These are phyloP conservation scores for Oncorhynchus nerka DNA, from an alignment of 2,113 vertebrate species.

Conservation along the genomic window DNA sequence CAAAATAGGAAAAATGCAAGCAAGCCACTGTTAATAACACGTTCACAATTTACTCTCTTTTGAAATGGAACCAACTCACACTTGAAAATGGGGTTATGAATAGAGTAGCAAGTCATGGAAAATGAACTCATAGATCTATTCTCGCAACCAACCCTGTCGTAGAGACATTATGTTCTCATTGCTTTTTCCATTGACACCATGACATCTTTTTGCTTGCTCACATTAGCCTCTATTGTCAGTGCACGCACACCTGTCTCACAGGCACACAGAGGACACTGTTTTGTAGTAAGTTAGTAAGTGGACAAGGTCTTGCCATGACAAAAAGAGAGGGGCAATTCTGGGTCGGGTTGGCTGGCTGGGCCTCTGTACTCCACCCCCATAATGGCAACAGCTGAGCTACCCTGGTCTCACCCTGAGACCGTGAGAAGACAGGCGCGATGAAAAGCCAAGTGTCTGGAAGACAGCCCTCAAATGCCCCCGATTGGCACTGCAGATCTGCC, in stretches of 20 bases:
- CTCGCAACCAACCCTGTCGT: not conserved
- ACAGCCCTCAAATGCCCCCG: slow-evolving; percentile 15
- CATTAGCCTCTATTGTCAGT: slow-evolving; percentile 1
- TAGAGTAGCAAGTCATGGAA: slow-evolving; percentile 7
- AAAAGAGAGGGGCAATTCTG: not conserved
- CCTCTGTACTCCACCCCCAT: slow-evolving; percentile 30
- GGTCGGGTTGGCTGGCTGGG: not conserved
- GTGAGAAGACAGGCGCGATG: slow-evolving; percentile 28
- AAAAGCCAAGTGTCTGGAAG: slow-evolving; percentile 24
- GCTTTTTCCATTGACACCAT: not conserved
- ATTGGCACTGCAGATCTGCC: slow-evolving; percentile 8
- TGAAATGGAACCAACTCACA: too few relatives aligned
- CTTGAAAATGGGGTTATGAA: too few relatives aligned
- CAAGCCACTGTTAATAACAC: too few relatives aligned
- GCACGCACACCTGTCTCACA: slow-evolving; percentile 26
- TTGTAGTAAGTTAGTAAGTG: not conserved
- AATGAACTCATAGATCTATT: not conserved
- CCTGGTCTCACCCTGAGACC: slow-evolving; percentile 28
- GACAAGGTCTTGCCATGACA: not conserved
- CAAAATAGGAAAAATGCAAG: too few relatives aligned
- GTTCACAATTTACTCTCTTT: too few relatives aligned
- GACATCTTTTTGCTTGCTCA: slow-evolving; percentile 7
- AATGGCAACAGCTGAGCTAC: slow-evolving; percentile 8
- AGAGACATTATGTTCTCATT: not conserved
- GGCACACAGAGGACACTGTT: slow-evolving; percentile 42